Percentiles rank a stretch among this genome's conserved stretches.
phyloP scores from a whole-genome alignment of 2,888 invertebrate genomes.

The Galerucella pusilla region DNA sequence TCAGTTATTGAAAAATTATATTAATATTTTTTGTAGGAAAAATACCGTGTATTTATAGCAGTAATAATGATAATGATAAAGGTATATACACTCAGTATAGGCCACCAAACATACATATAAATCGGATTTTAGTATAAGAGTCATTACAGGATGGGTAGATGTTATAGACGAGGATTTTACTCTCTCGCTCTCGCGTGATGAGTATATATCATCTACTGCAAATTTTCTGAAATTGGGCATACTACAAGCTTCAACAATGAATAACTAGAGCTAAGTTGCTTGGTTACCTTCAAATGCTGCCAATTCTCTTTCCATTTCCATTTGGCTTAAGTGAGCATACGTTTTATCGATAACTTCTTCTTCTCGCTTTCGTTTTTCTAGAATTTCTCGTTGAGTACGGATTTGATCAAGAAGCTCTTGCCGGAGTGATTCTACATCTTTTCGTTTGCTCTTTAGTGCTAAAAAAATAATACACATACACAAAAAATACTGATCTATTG shows the following conservation, averaged over 20 bases:
- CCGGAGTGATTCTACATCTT: constrained; percentile 52
- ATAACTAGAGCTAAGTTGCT: background rate
- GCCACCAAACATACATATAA: no score
- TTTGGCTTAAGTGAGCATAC: constrained; percentile 53
- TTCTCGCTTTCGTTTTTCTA: constrained; percentile 56
- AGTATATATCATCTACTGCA: no score
- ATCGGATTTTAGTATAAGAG: no score
- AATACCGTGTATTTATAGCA: background rate
- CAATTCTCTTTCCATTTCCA: constrained; percentile 58
- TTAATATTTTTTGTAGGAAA: no score
- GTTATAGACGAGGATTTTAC: background rate
- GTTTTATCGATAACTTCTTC: constrained; percentile 59
- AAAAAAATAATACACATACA: constrained; percentile 18
- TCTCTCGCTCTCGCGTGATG: no score
- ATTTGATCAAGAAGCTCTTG: constrained; percentile 60
- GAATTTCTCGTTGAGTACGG: constrained; percentile 53
- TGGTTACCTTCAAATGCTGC: constrained; percentile 28
- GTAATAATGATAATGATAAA: no score
- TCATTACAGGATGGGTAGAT: no score
- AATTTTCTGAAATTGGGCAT: no score
- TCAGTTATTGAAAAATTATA: background rate
- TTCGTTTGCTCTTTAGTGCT: constrained; percentile 49
- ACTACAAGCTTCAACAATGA: no score
- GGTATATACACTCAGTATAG: no score
- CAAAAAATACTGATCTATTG: no score